Evolutionary conservation across 1,140 invertebrate genomes (phyloP).

Genomic region (Trichogramma pretiosum): DNA sequence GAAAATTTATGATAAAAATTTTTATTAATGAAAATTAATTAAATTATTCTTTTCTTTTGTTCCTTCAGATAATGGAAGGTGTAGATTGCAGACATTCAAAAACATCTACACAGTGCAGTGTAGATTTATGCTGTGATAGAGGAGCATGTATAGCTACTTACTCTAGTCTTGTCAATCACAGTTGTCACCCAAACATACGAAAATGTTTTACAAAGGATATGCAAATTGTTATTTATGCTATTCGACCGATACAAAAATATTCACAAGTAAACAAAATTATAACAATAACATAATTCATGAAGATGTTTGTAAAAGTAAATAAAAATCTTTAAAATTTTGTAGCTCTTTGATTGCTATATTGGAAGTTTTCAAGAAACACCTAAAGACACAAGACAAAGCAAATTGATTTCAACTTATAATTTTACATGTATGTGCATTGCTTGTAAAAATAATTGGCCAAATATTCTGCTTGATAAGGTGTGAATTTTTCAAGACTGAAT

Average conservation of each 20-base stretch:
- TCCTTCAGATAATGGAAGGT: constrained; percentile 3
- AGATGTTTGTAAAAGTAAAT: not conserved
- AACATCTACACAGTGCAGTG: not conserved
- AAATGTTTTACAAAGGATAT: constrained; percentile 1
- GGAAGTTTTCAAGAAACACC: not conserved
- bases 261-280: constrained; percentile 1
- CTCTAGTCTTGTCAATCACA: constrained; percentile 3
- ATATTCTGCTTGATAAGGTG: not conserved
- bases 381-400: not conserved
- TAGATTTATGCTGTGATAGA: constrained; percentile 1
- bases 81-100: not conserved
- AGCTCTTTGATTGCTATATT: constrained; percentile 3
- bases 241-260: constrained; percentile 6
- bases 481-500: not conserved
- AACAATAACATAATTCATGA: not conserved
- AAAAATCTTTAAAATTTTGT: not conserved
- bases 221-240: constrained; percentile 1
- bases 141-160: constrained; percentile 2
- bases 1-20: not conserved
- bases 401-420: not conserved
- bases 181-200: constrained; percentile 9
- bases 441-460: constrained; percentile 8
- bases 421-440: constrained; percentile 1
- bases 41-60: not conserved
- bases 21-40: not conserved